phyloP scores from a whole-genome alignment of 2,113 vertebrate genomes.

The Microcebus tavaratra region DNA sequence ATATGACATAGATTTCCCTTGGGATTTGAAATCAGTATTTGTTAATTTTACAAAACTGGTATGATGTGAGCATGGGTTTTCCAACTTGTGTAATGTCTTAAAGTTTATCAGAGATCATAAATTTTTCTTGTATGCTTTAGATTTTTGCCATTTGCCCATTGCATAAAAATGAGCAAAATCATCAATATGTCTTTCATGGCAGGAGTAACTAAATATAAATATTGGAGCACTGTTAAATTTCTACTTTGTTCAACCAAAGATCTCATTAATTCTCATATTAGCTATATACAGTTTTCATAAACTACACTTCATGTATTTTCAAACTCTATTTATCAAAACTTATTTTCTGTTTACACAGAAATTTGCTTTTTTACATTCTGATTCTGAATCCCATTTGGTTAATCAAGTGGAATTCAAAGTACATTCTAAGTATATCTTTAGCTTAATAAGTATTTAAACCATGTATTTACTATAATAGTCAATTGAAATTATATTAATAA shows the following conservation, averaged over 20 bases:
- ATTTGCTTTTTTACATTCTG: neutral
- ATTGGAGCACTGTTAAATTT: neutral
- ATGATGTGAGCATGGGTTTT: neutral
- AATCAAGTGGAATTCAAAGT: neutral
- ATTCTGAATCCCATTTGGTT: neutral
- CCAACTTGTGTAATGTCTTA: neutral
- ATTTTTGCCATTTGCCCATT: conserved; percentile 14
- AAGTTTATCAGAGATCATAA: neutral
- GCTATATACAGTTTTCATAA: neutral
- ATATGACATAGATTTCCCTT: neutral
- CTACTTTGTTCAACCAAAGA: neutral
- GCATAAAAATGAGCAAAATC: conserved; percentile 40
- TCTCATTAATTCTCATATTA: conserved; percentile 30
- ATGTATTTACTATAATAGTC: neutral
- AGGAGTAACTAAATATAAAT: neutral
- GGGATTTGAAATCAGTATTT: conserved; percentile 12
- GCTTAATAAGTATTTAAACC: neutral
- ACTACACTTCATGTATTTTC: neutral
- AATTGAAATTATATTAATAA: conserved; percentile 2
- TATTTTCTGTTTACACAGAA: neutral
- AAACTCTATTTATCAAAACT: neutral
- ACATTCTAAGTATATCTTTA: neutral
- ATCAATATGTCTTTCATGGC: conserved; percentile 24
- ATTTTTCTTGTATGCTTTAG: neutral
- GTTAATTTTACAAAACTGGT: conserved; percentile 29